Evolutionary conservation across 2,113 vertebrate genomes (phyloP), one percentile per base, ranked within the genome.

Genomic region (Perccottus glenii): DNA sequence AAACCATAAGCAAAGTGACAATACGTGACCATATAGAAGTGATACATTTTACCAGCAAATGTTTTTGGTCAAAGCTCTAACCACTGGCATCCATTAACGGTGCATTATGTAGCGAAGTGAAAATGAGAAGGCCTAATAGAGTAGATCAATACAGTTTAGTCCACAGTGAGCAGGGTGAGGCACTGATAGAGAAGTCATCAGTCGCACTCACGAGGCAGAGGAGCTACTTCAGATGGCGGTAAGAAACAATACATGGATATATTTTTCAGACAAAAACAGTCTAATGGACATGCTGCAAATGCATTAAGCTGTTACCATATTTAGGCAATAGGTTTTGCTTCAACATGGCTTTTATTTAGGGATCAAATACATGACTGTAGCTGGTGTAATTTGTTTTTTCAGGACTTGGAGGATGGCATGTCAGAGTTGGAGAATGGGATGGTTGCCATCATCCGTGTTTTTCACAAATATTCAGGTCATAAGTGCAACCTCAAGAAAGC

Each of bases 401-500:
- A 86, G 84, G 70, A 60, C 3, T 66, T 72, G 14, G 66, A 57
- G 35, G 58, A 56, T 4, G 50, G 3, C 6, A 85, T 90, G 83
- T 90, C 90, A 32, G 89, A 89, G 1, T 70, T 93, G 73, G 92
- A 93, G 76, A 80, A 11, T 0, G 66, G 86, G 27, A 91, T 93
- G 89, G 59, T 90, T 27, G 77, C 78, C 11, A 92, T 93, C 19
- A 89, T 93, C 16, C 16, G 12, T 1, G 75, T 88, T 49, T 93
- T 94, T 62, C 85, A 93, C 77, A 89, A 90, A 60, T 93, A 93
- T 69, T 90, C 91, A 0, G 84, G 89, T 14, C 70, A 88, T 1
- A 84, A 87, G 38, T 85, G 86, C 75, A 90, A 87, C n/a, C 86
- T 94, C 79, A 93, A 62, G 76, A 93, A 93, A 71, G 67, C 82